Evolutionary conservation across 2,888 invertebrate genomes (phyloP), one percentile per base, ranked within the genome.

Genomic region (Orthonychiurus folsomi): DNA sequence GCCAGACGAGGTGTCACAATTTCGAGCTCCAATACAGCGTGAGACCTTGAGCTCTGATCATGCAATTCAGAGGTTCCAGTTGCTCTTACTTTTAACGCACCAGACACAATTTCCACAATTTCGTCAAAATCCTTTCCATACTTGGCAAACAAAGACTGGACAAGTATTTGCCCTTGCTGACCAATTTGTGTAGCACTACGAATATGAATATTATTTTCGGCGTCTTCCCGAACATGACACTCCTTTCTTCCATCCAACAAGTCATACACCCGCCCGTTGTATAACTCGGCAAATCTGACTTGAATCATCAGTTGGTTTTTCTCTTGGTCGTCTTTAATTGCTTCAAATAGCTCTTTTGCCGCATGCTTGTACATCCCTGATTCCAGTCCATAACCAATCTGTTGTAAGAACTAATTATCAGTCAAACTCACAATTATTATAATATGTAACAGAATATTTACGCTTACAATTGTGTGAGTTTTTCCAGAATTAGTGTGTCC

Each of bases 401-500:
- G n/a, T n/a, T n/a, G n/a, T n/a, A n/a, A n/a, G n/a, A n/a, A n/a
- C n/a, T n/a, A n/a, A n/a, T n/a, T n/a, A n/a, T n/a, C n/a, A n/a
- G n/a, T n/a, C n/a, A n/a, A n/a, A n/a, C n/a, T n/a, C n/a, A n/a
- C n/a, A n/a, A n/a, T n/a, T n/a, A n/a, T n/a, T n/a, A n/a, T n/a
- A n/a, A n/a, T n/a, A n/a, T n/a, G n/a, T n/a, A n/a, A n/a, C n/a
- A n/a, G n/a, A n/a, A n/a, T n/a, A n/a, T n/a, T n/a, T n/a, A n/a
- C n/a, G n/a, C 88, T 88, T 56, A 88, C 84, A 93, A 93, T 93
- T 9, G 93, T 93, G 77, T 90, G 85, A 0, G 93, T 93, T 79
- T 93, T 93, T 28, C 93, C 93, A 2, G 91, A 87, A 1, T 92
- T 92, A 48, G 93, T 93, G 2, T 93, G 88, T 3, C 93, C 93